phyloP scores from a whole-genome alignment of 2,113 vertebrate genomes.

The Cathartes aura region DNA sequence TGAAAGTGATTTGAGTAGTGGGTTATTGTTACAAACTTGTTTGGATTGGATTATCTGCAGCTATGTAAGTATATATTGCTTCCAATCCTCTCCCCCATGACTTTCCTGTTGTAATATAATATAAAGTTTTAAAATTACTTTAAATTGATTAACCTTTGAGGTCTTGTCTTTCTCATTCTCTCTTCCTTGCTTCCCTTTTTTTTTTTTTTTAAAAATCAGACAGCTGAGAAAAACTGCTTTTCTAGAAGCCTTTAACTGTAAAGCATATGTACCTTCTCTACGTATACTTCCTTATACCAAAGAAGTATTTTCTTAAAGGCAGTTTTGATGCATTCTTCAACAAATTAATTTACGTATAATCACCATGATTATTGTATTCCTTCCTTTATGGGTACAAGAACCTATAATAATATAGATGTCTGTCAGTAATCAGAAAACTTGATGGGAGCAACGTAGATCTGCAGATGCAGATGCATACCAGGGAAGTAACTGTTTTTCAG shows the following conservation, averaged over 20 bases:
- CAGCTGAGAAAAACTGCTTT: not conserved
- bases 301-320: not conserved
- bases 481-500: not conserved
- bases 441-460: accelerated
- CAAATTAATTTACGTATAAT: not conserved
- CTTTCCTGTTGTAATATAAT: not conserved
- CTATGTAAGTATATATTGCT: not conserved
- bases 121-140: not conserved
- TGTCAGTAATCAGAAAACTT: not conserved
- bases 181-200: not conserved
- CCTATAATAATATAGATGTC: not conserved
- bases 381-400: not conserved
- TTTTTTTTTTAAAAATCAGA: not conserved
- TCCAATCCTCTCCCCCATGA: not conserved
- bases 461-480: not conserved
- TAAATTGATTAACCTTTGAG: not conserved
- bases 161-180: not conserved
- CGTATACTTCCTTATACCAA: not conserved
- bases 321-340: not conserved
- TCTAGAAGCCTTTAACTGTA: not conserved
- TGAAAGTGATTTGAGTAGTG: not conserved
- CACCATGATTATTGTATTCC: not conserved
- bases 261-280: not conserved
- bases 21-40: not conserved
- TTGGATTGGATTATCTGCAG: not conserved